These are phyloP conservation scores for Archips crataeganus DNA, from an alignment of 2,888 invertebrate species.

Conservation along the genomic window DNA sequence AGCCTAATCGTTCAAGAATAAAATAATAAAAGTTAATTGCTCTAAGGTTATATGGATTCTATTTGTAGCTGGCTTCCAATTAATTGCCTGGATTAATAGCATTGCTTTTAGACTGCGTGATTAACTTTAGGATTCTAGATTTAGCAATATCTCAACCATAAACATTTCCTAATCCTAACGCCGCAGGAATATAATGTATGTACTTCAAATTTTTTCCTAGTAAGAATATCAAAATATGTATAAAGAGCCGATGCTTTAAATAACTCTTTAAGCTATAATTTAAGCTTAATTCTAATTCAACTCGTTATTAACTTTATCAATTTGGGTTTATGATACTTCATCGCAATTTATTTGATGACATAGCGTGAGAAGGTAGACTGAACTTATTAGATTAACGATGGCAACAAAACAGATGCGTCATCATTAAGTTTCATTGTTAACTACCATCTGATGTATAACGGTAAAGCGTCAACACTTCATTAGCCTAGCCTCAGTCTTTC, in stretches of 20 bases:
- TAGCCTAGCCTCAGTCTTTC: not conserved
- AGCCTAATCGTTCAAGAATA: not conserved
- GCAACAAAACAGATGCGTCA: constrained; percentile 15
- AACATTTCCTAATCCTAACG: not conserved
- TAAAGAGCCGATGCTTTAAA: too few species aligned
- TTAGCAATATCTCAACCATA: too few species aligned
- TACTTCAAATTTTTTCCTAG: too few species aligned
- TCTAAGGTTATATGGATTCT: not conserved
- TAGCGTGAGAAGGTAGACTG: not conserved
- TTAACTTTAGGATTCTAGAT: too few species aligned
- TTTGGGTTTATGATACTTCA: not conserved
- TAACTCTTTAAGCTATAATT: too few species aligned
- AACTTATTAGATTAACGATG: constrained; percentile 13
- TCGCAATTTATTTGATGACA: not conserved
- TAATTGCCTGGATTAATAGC: not conserved
- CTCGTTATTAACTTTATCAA: not conserved
- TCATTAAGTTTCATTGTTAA: constrained; percentile 4
- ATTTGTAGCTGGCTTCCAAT: not conserved
- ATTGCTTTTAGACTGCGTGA: too few species aligned
- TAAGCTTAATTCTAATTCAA: not conserved
- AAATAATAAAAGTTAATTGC: not conserved
- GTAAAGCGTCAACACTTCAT: constrained; percentile 18
- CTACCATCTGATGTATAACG: constrained; percentile 6
- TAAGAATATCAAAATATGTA: too few species aligned
- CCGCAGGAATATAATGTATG: not conserved